phyloP scores from a whole-genome alignment of 1,140 invertebrate genomes.

The Temnothorax curvispinosus region DNA sequence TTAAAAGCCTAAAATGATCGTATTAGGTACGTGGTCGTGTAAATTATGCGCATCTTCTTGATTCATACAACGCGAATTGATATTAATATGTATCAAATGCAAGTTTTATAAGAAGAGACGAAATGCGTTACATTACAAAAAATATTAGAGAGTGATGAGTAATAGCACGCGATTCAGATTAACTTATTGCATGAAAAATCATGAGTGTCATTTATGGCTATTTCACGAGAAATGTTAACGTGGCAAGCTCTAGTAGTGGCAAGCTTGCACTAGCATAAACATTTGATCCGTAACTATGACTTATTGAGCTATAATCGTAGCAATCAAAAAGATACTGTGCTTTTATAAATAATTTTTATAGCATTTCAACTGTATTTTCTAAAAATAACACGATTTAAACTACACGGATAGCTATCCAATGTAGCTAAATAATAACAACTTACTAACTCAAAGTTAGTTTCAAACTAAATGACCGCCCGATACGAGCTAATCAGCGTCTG shows the following conservation, averaged over 20 bases:
- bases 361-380: not conserved
- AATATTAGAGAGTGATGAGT: not conserved
- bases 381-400: not conserved
- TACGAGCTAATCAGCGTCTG: not conserved
- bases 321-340: not conserved
- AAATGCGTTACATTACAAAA: not conserved
- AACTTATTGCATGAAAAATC: constrained; percentile 4
- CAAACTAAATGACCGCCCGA: constrained; percentile 5
- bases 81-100: not conserved
- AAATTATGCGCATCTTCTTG: not conserved
- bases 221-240: not conserved
- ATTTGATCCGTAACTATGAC: not conserved
- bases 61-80: not conserved
- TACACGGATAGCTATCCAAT: not conserved
- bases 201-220: not conserved
- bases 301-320: not conserved
- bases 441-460: constrained; percentile 17
- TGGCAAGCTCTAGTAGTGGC: not conserved
- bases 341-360: constrained; percentile 5
- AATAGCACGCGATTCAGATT: not conserved
- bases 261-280: not conserved
- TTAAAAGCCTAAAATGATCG: constrained; percentile 17
- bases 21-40: not conserved
- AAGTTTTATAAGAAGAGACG: not conserved
- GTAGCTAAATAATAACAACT: not conserved